phyloP scores from a whole-genome alignment of 2,797 vertebrate genomes.

The Sebastes matsubarae region DNA sequence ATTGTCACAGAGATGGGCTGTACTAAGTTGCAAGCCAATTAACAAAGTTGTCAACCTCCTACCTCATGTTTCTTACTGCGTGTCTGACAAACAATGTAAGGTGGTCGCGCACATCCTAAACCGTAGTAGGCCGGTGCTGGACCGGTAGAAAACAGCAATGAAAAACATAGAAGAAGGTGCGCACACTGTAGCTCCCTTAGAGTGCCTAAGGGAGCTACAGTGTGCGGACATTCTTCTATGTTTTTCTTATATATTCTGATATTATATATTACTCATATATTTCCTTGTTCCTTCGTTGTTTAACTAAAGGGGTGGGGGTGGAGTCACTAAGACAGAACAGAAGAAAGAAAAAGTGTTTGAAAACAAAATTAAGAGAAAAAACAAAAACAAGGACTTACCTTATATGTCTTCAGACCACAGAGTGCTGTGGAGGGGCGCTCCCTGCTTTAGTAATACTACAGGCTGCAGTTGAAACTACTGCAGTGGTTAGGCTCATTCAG shows the following conservation, averaged over 20 bases:
- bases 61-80: too few species aligned
- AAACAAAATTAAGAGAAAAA: neutral
- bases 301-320: neutral
- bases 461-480: conserved; percentile 88
- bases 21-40: neutral
- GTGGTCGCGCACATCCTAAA: too few species aligned
- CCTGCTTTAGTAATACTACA: conserved; percentile 86
- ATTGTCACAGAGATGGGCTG: neutral
- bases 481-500: conserved; percentile 87
- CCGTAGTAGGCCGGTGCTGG: too few species aligned
- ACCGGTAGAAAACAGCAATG: too few species aligned
- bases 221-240: too few species aligned
- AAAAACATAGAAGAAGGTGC: too few species aligned
- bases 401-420: conserved; percentile 77
- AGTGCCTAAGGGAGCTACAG: too few species aligned
- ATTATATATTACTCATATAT: too few species aligned
- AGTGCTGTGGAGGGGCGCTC: conserved; percentile 99
- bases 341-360: neutral
- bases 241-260: too few species aligned
- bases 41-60: too few species aligned
- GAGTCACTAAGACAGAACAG: neutral
- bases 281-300: neutral
- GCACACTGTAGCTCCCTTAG: too few species aligned
- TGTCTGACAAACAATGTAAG: too few species aligned
- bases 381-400: conserved; percentile 56